Evolutionary conservation across 30 jellyfish, hydroid and myxozoan genomes (phyloP).

Genomic region (Catostylus mosaicus): DNA sequence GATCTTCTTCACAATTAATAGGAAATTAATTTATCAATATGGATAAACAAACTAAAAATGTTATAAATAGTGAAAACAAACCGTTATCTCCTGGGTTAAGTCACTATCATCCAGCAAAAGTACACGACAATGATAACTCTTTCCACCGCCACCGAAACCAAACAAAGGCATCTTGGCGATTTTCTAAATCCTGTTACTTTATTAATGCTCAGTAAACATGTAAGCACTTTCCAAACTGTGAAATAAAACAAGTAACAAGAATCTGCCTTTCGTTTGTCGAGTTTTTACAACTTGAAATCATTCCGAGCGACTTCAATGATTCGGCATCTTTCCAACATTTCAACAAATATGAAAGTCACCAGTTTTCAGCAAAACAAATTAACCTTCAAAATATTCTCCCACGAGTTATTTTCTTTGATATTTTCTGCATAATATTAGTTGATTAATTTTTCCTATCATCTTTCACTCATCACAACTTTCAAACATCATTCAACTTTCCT

Average conservation of each 20-base stretch:
- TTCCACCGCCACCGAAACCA: slow-evolving; percentile 65
- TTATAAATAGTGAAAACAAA: slow-evolving; percentile 9
- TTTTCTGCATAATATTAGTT: slow-evolving; percentile 20
- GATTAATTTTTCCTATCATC: slow-evolving; percentile 31
- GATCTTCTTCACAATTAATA: background rate
- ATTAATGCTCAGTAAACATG: background rate
- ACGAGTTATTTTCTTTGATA: slow-evolving; percentile 7
- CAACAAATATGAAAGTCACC: slow-evolving; percentile 14
- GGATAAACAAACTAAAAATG: background rate
- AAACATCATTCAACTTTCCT: slow-evolving; percentile 49
- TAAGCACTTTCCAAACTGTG: background rate
- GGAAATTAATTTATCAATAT: background rate
- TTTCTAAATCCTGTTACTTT: background rate
- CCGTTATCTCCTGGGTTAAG: slow-evolving; percentile 76
- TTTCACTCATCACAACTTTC: slow-evolving; percentile 38
- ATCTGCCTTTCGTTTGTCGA: background rate
- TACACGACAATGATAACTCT: slow-evolving; percentile 75
- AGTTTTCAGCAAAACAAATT: background rate
- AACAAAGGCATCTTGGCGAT: slow-evolving; percentile 72
- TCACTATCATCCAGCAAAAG: slow-evolving; percentile 84
- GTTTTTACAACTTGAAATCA: background rate
- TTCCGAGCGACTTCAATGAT: background rate
- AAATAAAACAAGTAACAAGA: background rate
- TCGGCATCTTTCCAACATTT: slow-evolving; percentile 25
- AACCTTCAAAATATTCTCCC: slow-evolving; percentile 22